Evolutionary conservation across 2,113 vertebrate species (phyloP).

Genomic region (Notothenia coriiceps): DNA sequence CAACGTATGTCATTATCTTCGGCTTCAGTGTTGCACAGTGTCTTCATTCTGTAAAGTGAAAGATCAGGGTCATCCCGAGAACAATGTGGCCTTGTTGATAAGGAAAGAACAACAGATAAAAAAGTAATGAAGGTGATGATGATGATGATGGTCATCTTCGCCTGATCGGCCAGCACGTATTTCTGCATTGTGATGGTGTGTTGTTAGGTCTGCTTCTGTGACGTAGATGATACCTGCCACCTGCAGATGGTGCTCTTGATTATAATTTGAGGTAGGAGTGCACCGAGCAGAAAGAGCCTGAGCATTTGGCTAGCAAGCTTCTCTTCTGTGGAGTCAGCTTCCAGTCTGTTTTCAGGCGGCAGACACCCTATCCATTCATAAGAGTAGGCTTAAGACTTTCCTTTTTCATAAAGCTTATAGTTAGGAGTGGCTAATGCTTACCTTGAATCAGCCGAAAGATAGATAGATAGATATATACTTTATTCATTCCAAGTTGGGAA

Average conservation of each 20-base stretch:
- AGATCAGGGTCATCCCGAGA: slow-evolving; percentile 53
- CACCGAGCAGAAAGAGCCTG: not conserved
- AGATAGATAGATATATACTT: too few species aligned
- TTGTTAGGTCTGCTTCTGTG: not conserved
- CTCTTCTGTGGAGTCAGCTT: too few species aligned
- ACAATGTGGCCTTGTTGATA: slow-evolving; percentile 78
- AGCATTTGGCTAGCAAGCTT: not conserved
- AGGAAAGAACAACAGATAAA: slow-evolving; percentile 44
- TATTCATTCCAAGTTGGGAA: too few species aligned
- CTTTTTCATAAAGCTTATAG: too few species aligned
- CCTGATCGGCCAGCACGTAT: not conserved
- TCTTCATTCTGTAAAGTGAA: slow-evolving; percentile 43
- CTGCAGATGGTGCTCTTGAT: slow-evolving; percentile 74
- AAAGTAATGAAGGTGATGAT: slow-evolving; percentile 29
- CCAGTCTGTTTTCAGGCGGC: too few species aligned
- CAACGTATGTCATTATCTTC: slow-evolving; percentile 48
- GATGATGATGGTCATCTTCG: not conserved
- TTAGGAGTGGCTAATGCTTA: too few species aligned
- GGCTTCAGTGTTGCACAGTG: slow-evolving; percentile 27
- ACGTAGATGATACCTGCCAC: not conserved
- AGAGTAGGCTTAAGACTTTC: too few species aligned
- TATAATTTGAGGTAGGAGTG: slow-evolving; percentile 1
- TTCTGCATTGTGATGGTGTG: not conserved
- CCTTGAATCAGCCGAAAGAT: too few species aligned
- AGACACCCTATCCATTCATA: too few species aligned